phyloP scores from a whole-genome alignment of 2,888 invertebrate genomes.

The Escarpia spicata region DNA sequence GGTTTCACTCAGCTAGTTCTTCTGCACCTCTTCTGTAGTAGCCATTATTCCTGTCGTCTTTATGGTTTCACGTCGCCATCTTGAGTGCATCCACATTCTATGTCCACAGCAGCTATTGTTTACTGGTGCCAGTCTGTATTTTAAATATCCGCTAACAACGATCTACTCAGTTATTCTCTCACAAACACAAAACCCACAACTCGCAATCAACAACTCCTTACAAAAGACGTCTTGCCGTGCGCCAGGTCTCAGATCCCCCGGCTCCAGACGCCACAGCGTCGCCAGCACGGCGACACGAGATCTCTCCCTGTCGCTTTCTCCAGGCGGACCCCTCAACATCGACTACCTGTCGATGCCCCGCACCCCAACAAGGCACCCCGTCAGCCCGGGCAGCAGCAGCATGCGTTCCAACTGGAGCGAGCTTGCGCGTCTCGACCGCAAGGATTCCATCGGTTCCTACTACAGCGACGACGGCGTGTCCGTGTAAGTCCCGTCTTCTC shows the following conservation, averaged over 20 bases:
- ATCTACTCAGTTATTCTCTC: background rate
- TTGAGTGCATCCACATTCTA: too few species aligned
- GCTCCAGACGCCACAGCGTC: background rate
- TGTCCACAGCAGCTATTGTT: too few species aligned
- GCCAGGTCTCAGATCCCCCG: background rate
- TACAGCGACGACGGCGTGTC: slow-evolving; percentile 22
- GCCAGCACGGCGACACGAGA: background rate
- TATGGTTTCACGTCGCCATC: too few species aligned
- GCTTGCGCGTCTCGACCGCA: slow-evolving; percentile 14
- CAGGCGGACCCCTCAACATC: background rate
- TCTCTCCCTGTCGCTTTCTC: background rate
- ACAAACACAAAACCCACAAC: background rate
- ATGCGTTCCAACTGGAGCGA: slow-evolving; percentile 28
- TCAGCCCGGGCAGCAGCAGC: slow-evolving; percentile 23
- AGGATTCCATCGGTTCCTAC: slow-evolving; percentile 30
- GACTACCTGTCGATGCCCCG: slow-evolving; percentile 3
- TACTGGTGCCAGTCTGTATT: too few species aligned
- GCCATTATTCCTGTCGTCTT: too few species aligned
- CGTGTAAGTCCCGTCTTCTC: background rate
- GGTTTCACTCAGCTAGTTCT: too few species aligned
- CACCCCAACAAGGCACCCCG: background rate
- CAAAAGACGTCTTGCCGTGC: background rate
- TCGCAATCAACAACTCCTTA: background rate
- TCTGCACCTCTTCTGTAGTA: too few species aligned
- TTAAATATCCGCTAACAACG: background rate